A percentile compares a stretch with the other conserved stretches of the same genome.
These are phyloP conservation scores for Bucorvus abyssinicus DNA, from an alignment of 2,797 vertebrate species.

Conservation along the genomic window DNA sequence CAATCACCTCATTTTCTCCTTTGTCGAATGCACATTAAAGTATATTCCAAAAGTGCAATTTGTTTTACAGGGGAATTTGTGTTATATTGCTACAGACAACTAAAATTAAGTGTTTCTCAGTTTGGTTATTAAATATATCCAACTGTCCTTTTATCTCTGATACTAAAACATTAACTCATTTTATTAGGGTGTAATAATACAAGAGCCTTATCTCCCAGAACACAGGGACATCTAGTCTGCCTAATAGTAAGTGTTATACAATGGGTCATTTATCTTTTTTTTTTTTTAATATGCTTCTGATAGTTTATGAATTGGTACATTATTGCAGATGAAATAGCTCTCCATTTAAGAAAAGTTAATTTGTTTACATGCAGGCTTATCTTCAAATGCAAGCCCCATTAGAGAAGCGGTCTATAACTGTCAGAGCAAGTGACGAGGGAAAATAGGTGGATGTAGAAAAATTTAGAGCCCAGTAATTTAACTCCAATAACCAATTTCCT, in stretches of 20 bases:
- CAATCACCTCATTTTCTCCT: slow-evolving; percentile 94
- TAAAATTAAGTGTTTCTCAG: slow-evolving; percentile 81
- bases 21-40: slow-evolving; percentile 86
- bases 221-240: slow-evolving; percentile 82
- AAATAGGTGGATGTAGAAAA: slow-evolving; percentile 68
- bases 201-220: slow-evolving; percentile 85
- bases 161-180: slow-evolving; percentile 83
- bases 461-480: slow-evolving; percentile 69
- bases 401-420: slow-evolving; percentile 72
- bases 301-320: slow-evolving; percentile 82
- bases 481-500: slow-evolving; percentile 20
- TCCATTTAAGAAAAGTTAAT: slow-evolving; percentile 81
- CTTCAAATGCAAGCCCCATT: slow-evolving; percentile 79
- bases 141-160: slow-evolving; percentile 80
- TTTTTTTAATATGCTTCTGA: slow-evolving; percentile 79
- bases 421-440: slow-evolving; percentile 66
- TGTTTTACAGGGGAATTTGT: slow-evolving; percentile 82
- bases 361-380: slow-evolving; percentile 81
- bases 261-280: slow-evolving; percentile 89
- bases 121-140: slow-evolving; percentile 83
- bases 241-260: slow-evolving; percentile 78
- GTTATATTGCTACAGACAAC: slow-evolving; percentile 80
- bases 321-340: slow-evolving; percentile 77
- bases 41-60: slow-evolving; percentile 84
- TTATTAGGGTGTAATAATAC: slow-evolving; percentile 79